Evolutionary conservation across 1,140 invertebrate genomes (phyloP).

Genomic region (Drosophila lini): DNA sequence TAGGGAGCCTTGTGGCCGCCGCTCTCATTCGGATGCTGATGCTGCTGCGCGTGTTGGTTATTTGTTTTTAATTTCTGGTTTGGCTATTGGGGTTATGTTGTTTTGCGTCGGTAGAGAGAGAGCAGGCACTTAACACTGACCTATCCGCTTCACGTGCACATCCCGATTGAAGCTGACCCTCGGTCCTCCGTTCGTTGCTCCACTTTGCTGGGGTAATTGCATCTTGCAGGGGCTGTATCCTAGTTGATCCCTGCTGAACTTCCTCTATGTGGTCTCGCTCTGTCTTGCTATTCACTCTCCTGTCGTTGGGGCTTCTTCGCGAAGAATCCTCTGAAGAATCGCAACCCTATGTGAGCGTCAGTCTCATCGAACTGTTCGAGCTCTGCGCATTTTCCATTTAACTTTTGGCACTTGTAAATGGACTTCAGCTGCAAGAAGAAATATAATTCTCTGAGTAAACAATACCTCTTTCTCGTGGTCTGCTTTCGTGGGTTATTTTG

Average conservation of each 20-base stretch:
- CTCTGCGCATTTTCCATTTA: slow-evolving; percentile 48
- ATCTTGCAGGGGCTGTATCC: slow-evolving; percentile 19
- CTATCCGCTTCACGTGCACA: slow-evolving; percentile 94
- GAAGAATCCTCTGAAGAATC: slow-evolving; percentile 30
- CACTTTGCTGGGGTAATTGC: slow-evolving; percentile 27
- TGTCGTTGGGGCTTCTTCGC: slow-evolving; percentile 33
- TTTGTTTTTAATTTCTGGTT: slow-evolving; percentile 49
- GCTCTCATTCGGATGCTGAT: slow-evolving; percentile 32
- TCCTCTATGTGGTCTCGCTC: slow-evolving; percentile 10
- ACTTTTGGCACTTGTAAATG: slow-evolving; percentile 36
- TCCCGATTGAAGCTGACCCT: slow-evolving; percentile 94
- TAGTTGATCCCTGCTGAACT: slow-evolving; percentile 20
- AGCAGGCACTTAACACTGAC: slow-evolving; percentile 86
- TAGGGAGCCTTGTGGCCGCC: slow-evolving; percentile 40
- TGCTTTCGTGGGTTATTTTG: slow-evolving; percentile 44
- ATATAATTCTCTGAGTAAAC: slow-evolving; percentile 51
- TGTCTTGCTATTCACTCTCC: slow-evolving; percentile 53
- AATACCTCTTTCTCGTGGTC: slow-evolving; percentile 19
- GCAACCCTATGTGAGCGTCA: slow-evolving; percentile 51
- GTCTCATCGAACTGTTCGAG: slow-evolving; percentile 55
- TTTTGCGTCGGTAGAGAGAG: slow-evolving; percentile 7
- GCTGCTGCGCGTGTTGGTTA: slow-evolving; percentile 48
- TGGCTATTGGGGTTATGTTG: slow-evolving; percentile 47
- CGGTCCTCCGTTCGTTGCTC: slow-evolving; percentile 85
- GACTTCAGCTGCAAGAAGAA: slow-evolving; percentile 55